Percentiles rank a stretch among this genome's conserved stretches.
Evolutionary conservation across 2,113 vertebrate genomes (phyloP).

Genomic region (Varanus salvator): DNA sequence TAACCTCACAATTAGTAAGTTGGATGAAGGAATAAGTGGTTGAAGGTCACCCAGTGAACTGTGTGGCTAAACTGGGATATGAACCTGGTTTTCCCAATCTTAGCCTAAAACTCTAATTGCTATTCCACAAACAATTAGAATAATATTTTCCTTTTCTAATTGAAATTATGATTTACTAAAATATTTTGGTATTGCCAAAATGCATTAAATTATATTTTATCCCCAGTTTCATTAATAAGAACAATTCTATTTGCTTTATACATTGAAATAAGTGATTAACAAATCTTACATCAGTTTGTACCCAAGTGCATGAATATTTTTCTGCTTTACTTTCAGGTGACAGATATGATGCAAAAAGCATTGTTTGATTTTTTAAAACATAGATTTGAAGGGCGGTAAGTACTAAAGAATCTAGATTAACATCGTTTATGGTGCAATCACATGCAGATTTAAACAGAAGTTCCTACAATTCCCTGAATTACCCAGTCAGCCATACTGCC

Average conservation of each 20-base stretch:
- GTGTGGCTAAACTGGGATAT: no score
- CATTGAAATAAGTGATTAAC: slow-evolving; percentile 14
- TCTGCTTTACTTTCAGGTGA: slow-evolving; percentile 84
- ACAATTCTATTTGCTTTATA: not conserved
- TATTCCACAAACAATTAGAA: not conserved
- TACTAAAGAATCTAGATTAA: slow-evolving; percentile 54
- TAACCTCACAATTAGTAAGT: no score
- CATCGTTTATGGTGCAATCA: slow-evolving; percentile 2
- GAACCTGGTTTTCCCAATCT: no score
- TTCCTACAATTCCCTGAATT: no score
- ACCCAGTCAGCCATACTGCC: no score
- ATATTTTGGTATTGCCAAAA: not conserved
- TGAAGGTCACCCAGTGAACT: no score
- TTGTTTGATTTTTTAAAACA: slow-evolving; percentile 99
- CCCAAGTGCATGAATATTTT: slow-evolving; percentile 30
- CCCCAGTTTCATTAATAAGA: not conserved
- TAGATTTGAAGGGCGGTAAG: slow-evolving; percentile 98
- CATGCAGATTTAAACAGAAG: no score
- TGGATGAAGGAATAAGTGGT: no score
- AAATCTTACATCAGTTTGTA: not conserved
- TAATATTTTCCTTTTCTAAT: slow-evolving; percentile 25
- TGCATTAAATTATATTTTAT: not conserved
- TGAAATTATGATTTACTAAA: not conserved
- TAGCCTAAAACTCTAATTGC: no score
- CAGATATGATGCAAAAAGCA: slow-evolving; percentile 99